Conservation (phyloP, 2,888 invertebrate species). For the Daptonema setosum region DNA sequence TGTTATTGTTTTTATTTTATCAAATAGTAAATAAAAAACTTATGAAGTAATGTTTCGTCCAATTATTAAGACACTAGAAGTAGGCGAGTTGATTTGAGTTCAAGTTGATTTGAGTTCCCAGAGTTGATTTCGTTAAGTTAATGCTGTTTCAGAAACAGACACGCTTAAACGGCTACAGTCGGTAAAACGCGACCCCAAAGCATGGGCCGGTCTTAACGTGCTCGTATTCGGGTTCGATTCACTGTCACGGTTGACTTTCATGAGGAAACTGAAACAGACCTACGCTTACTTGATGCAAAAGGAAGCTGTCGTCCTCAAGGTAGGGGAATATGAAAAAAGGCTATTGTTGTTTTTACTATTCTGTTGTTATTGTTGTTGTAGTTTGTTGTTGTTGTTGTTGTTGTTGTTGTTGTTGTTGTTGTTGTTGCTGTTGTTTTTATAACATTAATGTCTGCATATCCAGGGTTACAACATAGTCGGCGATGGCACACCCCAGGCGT, state of each 20-base stretch:
- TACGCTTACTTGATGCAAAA: slow-evolving; percentile 42
- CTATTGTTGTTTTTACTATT: not conserved
- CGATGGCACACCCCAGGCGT: slow-evolving; percentile 32
- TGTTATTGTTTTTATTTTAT: too few species aligned
- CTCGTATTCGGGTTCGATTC: slow-evolving; percentile 57
- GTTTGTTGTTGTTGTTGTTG: too few species aligned
- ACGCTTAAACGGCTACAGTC: not conserved
- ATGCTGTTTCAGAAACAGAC: not conserved
- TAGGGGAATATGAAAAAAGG: not conserved
- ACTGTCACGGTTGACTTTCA: slow-evolving; percentile 56
- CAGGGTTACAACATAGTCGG: slow-evolving; percentile 31
- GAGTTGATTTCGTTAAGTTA: too few species aligned
- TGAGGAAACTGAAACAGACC: slow-evolving; percentile 51
- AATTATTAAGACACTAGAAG: too few species aligned
- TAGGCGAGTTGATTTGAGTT: too few species aligned
- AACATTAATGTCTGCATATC: too few species aligned
- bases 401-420: too few species aligned
- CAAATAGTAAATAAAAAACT: not conserved
- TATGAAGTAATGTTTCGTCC: not conserved
- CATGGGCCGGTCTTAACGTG: not conserved
- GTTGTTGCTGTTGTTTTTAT: too few species aligned
- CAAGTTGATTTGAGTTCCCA: too few species aligned
- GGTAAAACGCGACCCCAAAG: not conserved
- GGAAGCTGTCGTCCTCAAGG: slow-evolving; percentile 20
- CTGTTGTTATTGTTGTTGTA: too few species aligned